A percentile compares a stretch with the other conserved stretches of the same genome.
Evolutionary conservation across 1,140 invertebrate species (phyloP).

Genomic region (Sweltsa coloradensis): DNA sequence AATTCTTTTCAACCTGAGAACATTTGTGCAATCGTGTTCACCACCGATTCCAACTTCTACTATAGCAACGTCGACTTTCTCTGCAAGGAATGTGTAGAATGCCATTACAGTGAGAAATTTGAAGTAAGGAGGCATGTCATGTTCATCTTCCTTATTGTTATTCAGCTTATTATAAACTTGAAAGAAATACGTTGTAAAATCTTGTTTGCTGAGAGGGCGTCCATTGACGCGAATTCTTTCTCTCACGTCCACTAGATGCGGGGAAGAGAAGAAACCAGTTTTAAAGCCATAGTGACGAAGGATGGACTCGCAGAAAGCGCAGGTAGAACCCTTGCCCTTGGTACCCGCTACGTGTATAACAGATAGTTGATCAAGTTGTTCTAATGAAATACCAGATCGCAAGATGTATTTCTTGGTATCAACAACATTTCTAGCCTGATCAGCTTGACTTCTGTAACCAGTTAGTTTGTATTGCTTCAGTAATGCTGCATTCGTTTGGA

Average conservation of each 20-base stretch:
- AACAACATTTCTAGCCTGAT: not conserved
- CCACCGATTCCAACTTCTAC: slow-evolving; percentile 98
- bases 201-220: slow-evolving; percentile 49
- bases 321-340: slow-evolving; percentile 93
- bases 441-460: not conserved
- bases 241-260: slow-evolving; percentile 83
- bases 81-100: slow-evolving; percentile 75
- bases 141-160: slow-evolving; percentile 34
- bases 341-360: slow-evolving; percentile 93
- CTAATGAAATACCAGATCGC: slow-evolving; percentile 45
- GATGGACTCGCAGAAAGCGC: slow-evolving; percentile 85
- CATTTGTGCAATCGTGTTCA: slow-evolving; percentile 86
- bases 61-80: slow-evolving; percentile 85
- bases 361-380: slow-evolving; percentile 54
- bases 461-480: slow-evolving; percentile 30
- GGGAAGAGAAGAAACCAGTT: slow-evolving; percentile 94
- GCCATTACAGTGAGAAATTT: slow-evolving; percentile 87
- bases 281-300: slow-evolving; percentile 69
- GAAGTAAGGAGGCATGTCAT: slow-evolving; percentile 89
- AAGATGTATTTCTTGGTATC: slow-evolving; percentile 14
- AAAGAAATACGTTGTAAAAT: slow-evolving; percentile 78
- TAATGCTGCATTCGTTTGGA: slow-evolving; percentile 56
- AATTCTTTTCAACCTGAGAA: slow-evolving; percentile 48
- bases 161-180: slow-evolving; percentile 46
- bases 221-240: slow-evolving; percentile 90